phyloP scores from a whole-genome alignment of 2,797 vertebrate species.

The Pipistrellus nathusii region DNA sequence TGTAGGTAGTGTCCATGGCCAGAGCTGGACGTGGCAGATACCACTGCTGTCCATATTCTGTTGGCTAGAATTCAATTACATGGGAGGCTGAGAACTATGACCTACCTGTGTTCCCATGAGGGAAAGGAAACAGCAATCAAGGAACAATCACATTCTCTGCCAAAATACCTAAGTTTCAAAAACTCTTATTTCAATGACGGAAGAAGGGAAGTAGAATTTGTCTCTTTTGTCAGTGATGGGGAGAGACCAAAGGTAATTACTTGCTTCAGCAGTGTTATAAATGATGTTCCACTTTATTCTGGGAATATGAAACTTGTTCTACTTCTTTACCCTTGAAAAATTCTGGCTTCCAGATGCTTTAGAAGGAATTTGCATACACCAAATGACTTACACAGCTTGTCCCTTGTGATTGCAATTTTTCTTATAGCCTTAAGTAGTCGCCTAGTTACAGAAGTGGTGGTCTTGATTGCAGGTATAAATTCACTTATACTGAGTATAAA shows the following conservation, averaged over 20 bases:
- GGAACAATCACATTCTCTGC: not conserved
- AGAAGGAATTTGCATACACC: not conserved
- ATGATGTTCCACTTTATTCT: conserved; percentile 40
- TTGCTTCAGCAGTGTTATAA: not conserved
- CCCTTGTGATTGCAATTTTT: not conserved
- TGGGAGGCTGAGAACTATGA: not conserved
- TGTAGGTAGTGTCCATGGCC: not conserved
- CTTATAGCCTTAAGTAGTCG: not conserved
- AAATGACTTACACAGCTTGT: not conserved
- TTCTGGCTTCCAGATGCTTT: not conserved
- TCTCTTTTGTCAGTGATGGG: not conserved
- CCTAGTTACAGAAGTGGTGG: not conserved
- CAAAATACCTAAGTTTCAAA: not conserved
- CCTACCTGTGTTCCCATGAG: not conserved
- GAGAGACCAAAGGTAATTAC: not conserved
- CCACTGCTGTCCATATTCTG: not conserved
- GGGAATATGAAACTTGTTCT: not conserved
- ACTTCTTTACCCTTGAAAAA: conserved; percentile 2
- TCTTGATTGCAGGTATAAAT: conserved; percentile 23
- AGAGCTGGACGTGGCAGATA: not conserved
- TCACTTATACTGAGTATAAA: not conserved
- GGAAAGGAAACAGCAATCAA: not conserved
- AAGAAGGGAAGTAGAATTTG: not conserved
- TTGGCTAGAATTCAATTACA: not conserved
- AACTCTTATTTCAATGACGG: not conserved